phyloP scores from a whole-genome alignment of 2,888 invertebrate species.

The Pyrrhosoma nymphula region DNA sequence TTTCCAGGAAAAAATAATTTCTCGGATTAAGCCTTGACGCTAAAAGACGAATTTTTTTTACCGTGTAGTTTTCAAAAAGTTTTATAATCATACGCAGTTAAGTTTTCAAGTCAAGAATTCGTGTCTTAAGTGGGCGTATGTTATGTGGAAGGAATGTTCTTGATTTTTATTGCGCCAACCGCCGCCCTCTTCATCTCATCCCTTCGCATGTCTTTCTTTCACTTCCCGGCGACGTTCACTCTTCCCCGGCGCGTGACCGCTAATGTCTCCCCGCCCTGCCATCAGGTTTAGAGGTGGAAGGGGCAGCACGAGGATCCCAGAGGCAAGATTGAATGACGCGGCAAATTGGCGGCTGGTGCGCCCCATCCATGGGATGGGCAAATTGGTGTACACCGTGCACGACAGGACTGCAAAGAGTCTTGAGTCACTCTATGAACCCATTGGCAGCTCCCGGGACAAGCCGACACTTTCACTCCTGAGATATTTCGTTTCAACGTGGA shows the following conservation, averaged over 20 bases:
- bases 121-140: neutral
- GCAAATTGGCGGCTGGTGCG: neutral
- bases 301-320: neutral
- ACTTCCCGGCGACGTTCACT: neutral
- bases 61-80: neutral
- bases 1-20: too few relatives aligned
- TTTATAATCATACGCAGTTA: neutral
- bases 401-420: neutral
- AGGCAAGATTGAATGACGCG: neutral
- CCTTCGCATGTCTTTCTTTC: neutral
- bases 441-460: neutral
- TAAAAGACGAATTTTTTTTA: too few relatives aligned
- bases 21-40: too few relatives aligned
- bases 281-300: neutral
- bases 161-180: neutral
- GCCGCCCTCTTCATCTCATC: too few relatives aligned
- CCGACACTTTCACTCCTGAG: neutral
- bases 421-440: neutral
- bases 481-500: neutral
- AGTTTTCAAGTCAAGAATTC: neutral
- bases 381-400: neutral
- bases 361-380: neutral
- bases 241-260: neutral
- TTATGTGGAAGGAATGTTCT: neutral
- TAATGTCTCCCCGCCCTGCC: neutral